Conservation (phyloP, 1,140 invertebrate genomes). For the Helicoverpa armigera region DNA sequence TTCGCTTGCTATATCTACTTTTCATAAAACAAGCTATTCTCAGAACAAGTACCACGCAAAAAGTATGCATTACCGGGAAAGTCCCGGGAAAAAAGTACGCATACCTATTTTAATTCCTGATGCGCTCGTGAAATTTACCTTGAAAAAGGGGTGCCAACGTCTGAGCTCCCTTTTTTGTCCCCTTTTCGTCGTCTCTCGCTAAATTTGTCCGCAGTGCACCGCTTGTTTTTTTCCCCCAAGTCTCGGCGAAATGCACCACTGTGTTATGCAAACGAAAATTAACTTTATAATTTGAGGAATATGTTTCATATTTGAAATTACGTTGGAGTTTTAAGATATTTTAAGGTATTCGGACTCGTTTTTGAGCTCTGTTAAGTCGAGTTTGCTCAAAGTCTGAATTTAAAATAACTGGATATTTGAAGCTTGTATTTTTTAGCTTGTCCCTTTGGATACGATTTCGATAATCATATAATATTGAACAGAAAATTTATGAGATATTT, state of each 20-base stretch:
- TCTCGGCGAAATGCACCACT: constrained; percentile 49
- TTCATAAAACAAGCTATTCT: no score
- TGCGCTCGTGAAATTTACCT: constrained; percentile 59
- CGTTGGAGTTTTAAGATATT: background rate
- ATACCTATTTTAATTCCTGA: constrained; percentile 53
- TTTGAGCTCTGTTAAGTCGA: constrained; percentile 45
- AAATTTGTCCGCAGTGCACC: constrained; percentile 73
- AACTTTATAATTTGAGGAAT: constrained; percentile 44
- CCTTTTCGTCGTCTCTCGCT: constrained; percentile 64
- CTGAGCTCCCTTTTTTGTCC: constrained; percentile 56
- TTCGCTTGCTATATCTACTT: no score
- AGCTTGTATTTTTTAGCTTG: constrained; percentile 42
- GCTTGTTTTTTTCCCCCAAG: constrained; percentile 54
- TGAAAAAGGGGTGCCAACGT: constrained; percentile 62
- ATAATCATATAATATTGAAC: constrained; percentile 57
- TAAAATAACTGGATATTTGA: constrained; percentile 48
- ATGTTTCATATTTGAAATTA: constrained; percentile 37
- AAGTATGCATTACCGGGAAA: constrained; percentile 17
- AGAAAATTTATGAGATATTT: constrained; percentile 34
- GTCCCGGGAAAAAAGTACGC: constrained; percentile 31
- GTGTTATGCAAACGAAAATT: constrained; percentile 49
- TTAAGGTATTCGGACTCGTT: constrained; percentile 16
- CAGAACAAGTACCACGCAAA: background rate
- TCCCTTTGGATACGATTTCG: constrained; percentile 62
- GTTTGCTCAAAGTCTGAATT: constrained; percentile 54